A percentile compares a stretch with the other conserved stretches of the same genome.
Evolutionary conservation across 1,140 invertebrate species (phyloP).

Genomic region (Vanessa atalanta): DNA sequence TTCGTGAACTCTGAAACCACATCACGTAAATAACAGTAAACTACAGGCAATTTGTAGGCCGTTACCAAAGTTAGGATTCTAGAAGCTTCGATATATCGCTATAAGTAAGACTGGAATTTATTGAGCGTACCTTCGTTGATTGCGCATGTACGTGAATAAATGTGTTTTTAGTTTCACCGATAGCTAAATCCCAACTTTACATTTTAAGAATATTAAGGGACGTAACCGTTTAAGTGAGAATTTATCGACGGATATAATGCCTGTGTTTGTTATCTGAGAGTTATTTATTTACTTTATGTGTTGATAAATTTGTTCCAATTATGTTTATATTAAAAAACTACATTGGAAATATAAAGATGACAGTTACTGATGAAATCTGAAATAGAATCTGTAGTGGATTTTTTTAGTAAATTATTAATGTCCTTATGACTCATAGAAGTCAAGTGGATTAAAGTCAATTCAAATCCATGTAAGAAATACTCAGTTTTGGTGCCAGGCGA

Average conservation of each 20-base stretch:
- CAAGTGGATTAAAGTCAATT: no score
- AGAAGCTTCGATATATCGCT: constrained; percentile 52
- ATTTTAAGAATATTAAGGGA: constrained; percentile 1
- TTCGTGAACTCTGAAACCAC: constrained; percentile 40
- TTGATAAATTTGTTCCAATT: neutral
- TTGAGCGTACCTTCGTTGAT: constrained; percentile 44
- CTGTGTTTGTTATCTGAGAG: neutral
- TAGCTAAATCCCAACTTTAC: neutral
- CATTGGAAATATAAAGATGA: no score
- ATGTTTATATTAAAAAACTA: no score
- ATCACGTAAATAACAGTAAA: constrained; percentile 60
- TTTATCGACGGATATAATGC: neutral
- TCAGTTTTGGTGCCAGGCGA: no score
- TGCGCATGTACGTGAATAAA: constrained; percentile 35
- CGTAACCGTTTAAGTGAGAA: neutral
- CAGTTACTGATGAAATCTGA: no score
- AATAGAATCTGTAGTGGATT: no score
- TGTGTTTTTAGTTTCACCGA: constrained; percentile 25
- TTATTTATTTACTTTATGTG: neutral
- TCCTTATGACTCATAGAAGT: no score
- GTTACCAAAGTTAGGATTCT: constrained; percentile 49
- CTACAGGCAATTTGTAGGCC: constrained; percentile 59
- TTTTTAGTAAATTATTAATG: no score
- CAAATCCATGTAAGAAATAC: no score
- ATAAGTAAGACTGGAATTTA: constrained; percentile 50